Percentiles rank a stretch among this genome's conserved stretches.
Conservation (phyloP, 2,797 vertebrate genomes). For the Glossophaga mutica region DNA sequence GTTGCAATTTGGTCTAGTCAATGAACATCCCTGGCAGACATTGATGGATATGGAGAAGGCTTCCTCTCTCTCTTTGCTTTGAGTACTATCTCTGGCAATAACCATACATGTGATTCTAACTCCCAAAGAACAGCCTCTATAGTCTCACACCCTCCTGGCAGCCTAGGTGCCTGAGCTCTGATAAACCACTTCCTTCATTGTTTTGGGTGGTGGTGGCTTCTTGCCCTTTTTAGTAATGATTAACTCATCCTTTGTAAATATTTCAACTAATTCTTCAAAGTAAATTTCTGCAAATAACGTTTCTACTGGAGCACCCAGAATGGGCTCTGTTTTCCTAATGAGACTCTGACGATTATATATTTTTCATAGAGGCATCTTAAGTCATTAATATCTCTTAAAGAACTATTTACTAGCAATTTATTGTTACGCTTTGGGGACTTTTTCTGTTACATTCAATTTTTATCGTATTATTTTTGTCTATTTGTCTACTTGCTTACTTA, state of each 20-base stretch:
- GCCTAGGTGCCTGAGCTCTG: not conserved
- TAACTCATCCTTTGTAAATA: not conserved
- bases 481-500: not conserved
- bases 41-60: not conserved
- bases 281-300: not conserved
- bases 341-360: not conserved
- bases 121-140: not conserved
- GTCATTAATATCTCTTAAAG: not conserved
- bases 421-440: not conserved
- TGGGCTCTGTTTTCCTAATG: not conserved
- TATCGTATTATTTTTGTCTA: not conserved
- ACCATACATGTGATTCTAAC: not conserved
- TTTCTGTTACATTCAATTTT: not conserved
- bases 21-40: not conserved
- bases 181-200: not conserved
- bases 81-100: not conserved
- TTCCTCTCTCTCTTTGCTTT: not conserved
- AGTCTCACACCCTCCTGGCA: not conserved
- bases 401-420: not conserved
- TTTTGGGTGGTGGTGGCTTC: not conserved
- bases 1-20: not conserved
- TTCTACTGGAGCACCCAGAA: not conserved
- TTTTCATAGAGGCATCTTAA: not conserved
- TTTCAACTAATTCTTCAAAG: not conserved
- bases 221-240: not conserved